Evolutionary conservation across 2,888 invertebrate genomes (phyloP), one percentile per base, ranked within the genome.

Genomic region (Cosmorhoe ocellata): DNA sequence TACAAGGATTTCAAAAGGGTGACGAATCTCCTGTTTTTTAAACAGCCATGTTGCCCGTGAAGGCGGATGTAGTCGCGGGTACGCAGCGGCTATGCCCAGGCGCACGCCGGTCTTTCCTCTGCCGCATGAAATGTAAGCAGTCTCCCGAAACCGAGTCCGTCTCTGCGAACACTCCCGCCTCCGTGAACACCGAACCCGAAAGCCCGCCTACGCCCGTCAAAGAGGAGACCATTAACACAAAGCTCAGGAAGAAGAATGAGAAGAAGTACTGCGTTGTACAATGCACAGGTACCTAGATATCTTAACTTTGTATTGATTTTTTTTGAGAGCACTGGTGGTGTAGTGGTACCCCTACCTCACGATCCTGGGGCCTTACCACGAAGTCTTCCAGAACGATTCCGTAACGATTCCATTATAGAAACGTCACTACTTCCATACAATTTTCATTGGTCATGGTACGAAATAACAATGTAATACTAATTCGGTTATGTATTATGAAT

Each of bases 61-160:
- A 96, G 84, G 93, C 96, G 1, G 97, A 97, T 71, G 89, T 96
- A 50, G 95, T 95, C 4, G 93, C 95, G 59, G 94, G 94, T 26
- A 92, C 93, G 5, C 94, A 96, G 0, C 92, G 95, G 18, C 87
- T 98, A 7, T 95, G 97, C 76, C 95, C 97, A 0, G 98, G 98
- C 3, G 96, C 97, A 0, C 90, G 98, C 2, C 92, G 98, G 28
- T 97, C 97, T 0, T 98, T 98, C 81, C 97, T 97, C 82, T 98
- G 98, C 76, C 93, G 98, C 54, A 98, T 98, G 95, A 98, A 97
- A 80, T 93, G 94, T 67, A 95, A 95, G 78, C 42, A 38, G 13
- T 2, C 39, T 1, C 78, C 91, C 8, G 38, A 18, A 18, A 18
- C 18, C 18, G 3, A 2, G 18, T 18, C 18, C 4, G 4, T 4